These are phyloP conservation scores for Ophion ellenae DNA, from an alignment of 2,888 invertebrate genomes.

Conservation along the genomic window DNA sequence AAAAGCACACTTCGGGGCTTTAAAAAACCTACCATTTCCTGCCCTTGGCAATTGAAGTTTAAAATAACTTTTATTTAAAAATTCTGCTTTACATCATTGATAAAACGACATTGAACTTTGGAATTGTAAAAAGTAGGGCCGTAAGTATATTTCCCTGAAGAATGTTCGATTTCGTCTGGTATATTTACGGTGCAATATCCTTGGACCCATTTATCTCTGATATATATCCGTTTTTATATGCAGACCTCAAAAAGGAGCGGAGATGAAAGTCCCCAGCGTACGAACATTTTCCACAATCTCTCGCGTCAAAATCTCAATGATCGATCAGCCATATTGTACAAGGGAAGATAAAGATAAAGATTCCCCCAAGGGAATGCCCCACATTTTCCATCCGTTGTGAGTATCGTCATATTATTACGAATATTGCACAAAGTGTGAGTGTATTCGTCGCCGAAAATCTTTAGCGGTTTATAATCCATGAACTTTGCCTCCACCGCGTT, in stretches of 20 bases:
- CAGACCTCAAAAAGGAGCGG: background rate
- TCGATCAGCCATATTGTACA: slow-evolving; percentile 7
- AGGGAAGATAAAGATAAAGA: background rate
- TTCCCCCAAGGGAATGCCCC: background rate
- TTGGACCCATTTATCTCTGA: no score
- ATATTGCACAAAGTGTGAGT: slow-evolving; percentile 10
- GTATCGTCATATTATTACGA: slow-evolving; percentile 14
- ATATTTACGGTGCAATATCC: no score
- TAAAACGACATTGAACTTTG: no score
- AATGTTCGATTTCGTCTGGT: no score
- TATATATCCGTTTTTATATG: background rate
- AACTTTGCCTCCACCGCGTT: slow-evolving; percentile 32
- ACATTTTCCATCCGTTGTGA: background rate
- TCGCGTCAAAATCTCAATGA: slow-evolving; percentile 7
- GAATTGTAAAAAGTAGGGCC: no score
- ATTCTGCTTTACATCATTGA: no score
- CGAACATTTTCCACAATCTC: slow-evolving; percentile 4
- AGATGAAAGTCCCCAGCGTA: background rate
- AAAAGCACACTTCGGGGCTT: no score
- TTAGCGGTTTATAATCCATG: slow-evolving; percentile 34
- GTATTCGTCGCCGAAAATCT: slow-evolving; percentile 35
- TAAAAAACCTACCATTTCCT: no score
- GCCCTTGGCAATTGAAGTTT: no score
- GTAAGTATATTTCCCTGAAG: no score
- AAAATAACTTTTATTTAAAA: no score